Base-by-base conservation (phyloP, 2,797 vertebrate genomes). In the Malacoctenus gilli region DNA sequence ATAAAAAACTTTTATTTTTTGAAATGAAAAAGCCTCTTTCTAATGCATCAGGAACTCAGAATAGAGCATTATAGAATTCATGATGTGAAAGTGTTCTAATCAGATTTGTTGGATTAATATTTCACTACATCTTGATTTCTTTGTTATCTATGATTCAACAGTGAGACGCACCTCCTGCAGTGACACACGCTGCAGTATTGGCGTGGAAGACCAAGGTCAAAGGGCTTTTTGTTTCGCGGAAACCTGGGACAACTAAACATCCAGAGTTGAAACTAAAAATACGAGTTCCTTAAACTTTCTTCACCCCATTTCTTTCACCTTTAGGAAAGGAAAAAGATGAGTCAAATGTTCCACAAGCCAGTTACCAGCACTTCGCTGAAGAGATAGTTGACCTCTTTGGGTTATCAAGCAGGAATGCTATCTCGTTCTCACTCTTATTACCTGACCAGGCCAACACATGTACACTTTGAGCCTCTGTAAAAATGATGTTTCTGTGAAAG, bases 391-490 rank as follows among this genome's bases (percentile, higher is more conserved):
- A 68, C 31, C 19, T 30, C 18, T n/a, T 14, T 18, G 8, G 22
- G 52, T 67, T 73, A 73, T 79, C 68, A 36, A 34, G 56, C 28
- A 13, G 4, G 16, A 1, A 36, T 43, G 53, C 53, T 83, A 53
- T 83, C 72, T 50, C 12, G 2, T 32, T 32, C 52, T 67, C 28
- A 30, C 32, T 10, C 21, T 65, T 65, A 68, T 46, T 74, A 70
- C 37, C 62, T 32, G 50, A 56, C 40, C 41, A 40, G 14, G 39
- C 53, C 62, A 67, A 46, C 63, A n/a, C 30, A 56, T 51, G 43
- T 25, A 65, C 71, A 79, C 85, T 87, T 81, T 88, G 82, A 48
- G 71, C 77, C 61, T 21, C 41, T 32, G 52, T 68, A 42, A 28
- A 62, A 53, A 35, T 19, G 37, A 2, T 12, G 3, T 59, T 52